Percentiles rank a stretch among this genome's conserved stretches.
Conservation (phyloP, 1,140 invertebrate genomes). For the Drosophila azteca region DNA sequence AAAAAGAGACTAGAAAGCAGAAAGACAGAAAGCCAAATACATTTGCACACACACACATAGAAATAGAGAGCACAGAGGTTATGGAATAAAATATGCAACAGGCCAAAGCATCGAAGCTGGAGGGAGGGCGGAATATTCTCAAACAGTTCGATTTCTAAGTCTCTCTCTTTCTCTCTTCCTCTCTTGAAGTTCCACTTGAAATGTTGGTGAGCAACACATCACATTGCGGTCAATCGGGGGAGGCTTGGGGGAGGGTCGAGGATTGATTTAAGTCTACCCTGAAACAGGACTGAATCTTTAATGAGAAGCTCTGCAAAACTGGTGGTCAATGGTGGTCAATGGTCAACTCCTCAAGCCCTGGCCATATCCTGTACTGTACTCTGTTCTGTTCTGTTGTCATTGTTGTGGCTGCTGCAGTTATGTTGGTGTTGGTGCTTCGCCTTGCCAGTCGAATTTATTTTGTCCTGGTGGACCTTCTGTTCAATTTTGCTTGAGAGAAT, state of each 20-base stretch:
- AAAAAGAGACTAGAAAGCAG: conserved; percentile 4
- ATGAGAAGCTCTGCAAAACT: conserved; percentile 64
- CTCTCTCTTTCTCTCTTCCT: conserved; percentile 12
- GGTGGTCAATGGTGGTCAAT: conserved; percentile 32
- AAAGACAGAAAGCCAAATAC: conserved; percentile 48
- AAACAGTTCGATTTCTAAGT: conserved; percentile 31
- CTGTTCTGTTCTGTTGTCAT: conserved; percentile 28
- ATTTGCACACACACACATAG: conserved; percentile 57
- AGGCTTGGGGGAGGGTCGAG: neutral
- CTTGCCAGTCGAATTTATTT: conserved; percentile 58
- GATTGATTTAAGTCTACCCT: conserved; percentile 74
- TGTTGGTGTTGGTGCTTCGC: conserved; percentile 30
- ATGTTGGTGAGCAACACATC: conserved; percentile 65
- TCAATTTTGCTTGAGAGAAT: conserved; percentile 66
- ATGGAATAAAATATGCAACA: conserved; percentile 66
- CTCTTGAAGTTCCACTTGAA: conserved; percentile 58
- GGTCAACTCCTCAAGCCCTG: neutral
- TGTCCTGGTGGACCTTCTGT: conserved; percentile 74
- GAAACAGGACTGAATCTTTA: conserved; percentile 80
- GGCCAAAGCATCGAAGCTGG: conserved; percentile 5
- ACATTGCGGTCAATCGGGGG: conserved; percentile 29
- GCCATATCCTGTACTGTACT: conserved; percentile 8
- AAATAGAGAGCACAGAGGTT: conserved; percentile 41
- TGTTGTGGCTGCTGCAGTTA: conserved; percentile 51
- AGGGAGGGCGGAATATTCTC: conserved; percentile 27